Evolutionary conservation across 2,797 vertebrate genomes (phyloP).

Genomic region (Hydrophis major): DNA sequence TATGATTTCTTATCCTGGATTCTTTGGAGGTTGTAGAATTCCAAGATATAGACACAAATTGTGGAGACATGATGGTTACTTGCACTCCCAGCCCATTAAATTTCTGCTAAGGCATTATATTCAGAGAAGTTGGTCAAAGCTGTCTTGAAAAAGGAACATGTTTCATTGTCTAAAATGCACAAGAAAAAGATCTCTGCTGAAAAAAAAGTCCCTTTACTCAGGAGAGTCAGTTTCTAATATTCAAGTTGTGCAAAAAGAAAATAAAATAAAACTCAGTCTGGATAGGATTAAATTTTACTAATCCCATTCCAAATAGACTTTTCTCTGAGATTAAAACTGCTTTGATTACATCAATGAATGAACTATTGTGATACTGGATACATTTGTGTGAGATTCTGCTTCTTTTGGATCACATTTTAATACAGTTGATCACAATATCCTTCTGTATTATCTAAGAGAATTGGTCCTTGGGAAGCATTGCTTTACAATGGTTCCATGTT

Average conservation of each 20-base stretch:
- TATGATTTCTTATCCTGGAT: not conserved
- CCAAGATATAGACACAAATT: not conserved
- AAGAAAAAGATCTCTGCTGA: not conserved
- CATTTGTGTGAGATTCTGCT: not conserved
- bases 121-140: not conserved
- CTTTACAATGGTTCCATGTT: not conserved
- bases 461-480: not conserved
- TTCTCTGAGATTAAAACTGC: not conserved
- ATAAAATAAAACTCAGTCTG: not conserved
- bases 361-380: not conserved
- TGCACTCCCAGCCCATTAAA: not conserved
- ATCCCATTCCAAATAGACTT: not conserved
- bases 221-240: not conserved
- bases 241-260: not conserved
- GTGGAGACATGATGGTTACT: not conserved
- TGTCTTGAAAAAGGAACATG: not conserved
- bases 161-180: not conserved
- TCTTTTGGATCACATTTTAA: not conserved
- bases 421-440: not conserved
- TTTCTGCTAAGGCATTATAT: not conserved
- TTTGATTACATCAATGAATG: not conserved
- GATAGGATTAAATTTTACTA: not conserved
- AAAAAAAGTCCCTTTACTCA: not conserved
- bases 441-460: not conserved
- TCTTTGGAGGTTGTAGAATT: not conserved